A percentile compares a stretch with the other conserved stretches of the same genome.
phyloP scores from a whole-genome alignment of 2,113 vertebrate genomes.

The Leptobrachium ailaonicum region DNA sequence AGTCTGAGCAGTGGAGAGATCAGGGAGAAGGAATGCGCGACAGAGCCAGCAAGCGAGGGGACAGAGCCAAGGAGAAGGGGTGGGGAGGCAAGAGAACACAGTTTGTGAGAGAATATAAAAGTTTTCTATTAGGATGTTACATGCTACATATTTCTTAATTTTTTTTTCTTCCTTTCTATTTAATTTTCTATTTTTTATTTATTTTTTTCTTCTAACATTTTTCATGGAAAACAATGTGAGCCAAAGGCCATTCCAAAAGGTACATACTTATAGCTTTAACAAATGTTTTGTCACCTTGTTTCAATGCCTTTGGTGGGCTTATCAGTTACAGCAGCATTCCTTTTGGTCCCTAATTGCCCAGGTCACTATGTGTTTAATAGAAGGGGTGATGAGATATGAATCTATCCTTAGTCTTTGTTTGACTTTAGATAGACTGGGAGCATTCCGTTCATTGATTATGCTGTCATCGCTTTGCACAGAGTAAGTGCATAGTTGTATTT shows the following conservation, averaged over 20 bases:
- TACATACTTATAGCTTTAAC: conserved; percentile 9
- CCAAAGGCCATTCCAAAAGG: conserved; percentile 48
- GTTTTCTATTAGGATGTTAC: conserved; percentile 49
- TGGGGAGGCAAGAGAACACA: conserved; percentile 41
- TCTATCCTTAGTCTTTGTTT: not conserved
- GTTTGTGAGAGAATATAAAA: conserved; percentile 46
- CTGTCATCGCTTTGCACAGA: not conserved
- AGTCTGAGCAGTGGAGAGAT: conserved; percentile 49
- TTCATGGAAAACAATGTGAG: conserved; percentile 47
- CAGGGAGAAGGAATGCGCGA: conserved; percentile 49
- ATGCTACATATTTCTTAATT: conserved; percentile 30
- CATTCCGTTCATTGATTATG: not conserved
- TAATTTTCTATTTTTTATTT: not conserved
- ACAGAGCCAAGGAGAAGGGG: conserved; percentile 44
- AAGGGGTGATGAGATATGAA: not conserved
- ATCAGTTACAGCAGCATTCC: not conserved
- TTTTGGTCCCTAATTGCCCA: not conserved
- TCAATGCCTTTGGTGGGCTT: conserved; percentile 4
- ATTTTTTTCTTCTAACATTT: not conserved
- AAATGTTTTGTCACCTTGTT: conserved; percentile 34
- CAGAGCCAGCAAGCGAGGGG: conserved; percentile 46
- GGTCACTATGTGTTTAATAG: not conserved
- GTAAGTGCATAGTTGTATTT: not conserved
- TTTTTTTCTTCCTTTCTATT: not conserved
- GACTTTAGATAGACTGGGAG: not conserved